Base-by-base conservation (phyloP, 1,140 invertebrate species). In the Gonatopus flavifemur region DNA sequence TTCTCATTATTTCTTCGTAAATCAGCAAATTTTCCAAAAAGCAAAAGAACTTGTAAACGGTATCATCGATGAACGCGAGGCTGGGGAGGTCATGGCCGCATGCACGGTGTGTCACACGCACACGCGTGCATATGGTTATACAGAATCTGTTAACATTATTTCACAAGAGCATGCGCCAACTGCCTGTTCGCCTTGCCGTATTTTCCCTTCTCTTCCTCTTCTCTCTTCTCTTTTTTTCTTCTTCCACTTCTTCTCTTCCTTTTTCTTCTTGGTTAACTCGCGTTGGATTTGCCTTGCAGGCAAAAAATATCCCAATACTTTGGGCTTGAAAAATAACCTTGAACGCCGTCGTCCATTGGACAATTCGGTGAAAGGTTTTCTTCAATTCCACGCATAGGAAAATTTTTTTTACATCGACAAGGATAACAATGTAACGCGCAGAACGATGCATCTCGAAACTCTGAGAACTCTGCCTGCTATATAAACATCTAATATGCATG, bases 221-320 rank as follows among this genome's bases (percentile, higher is more conserved):
- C 18, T 20, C 3, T 36, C 13, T 30, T 25, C 10, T 31, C 30
- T 20, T 5, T 43, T n/a, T 45, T 8, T 15, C n/a, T 42, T 49
- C n/a, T 49, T 38, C 16, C n/a, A 19, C n/a, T 16, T 20, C 25
- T 20, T 38, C 36, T 41, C 32, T 48, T 42, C 38, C 18, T 6
- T 28, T 20, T 45, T n/a, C 20, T 9, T 30, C 30, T 13, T 6
- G 25, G 7, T 38, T 7, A n/a, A 30, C 16, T 42, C 31, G 8
- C 19, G 24, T 12, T 10, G 13, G 16, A 2, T 25, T n/a, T n/a
- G n/a, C n/a, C n/a, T n/a, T n/a, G n/a, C n/a, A n/a, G n/a, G 44
- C 40, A 49, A 58, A 63, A 64, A 59, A 59, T 54, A 48, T 49
- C 42, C 47, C 30, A 21, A 53, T 49, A 45, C 49, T 62, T 55